Evolutionary conservation across 2,888 invertebrate genomes (phyloP), one percentile per base, ranked within the genome.

Genomic region (Acrobasis suavella): DNA sequence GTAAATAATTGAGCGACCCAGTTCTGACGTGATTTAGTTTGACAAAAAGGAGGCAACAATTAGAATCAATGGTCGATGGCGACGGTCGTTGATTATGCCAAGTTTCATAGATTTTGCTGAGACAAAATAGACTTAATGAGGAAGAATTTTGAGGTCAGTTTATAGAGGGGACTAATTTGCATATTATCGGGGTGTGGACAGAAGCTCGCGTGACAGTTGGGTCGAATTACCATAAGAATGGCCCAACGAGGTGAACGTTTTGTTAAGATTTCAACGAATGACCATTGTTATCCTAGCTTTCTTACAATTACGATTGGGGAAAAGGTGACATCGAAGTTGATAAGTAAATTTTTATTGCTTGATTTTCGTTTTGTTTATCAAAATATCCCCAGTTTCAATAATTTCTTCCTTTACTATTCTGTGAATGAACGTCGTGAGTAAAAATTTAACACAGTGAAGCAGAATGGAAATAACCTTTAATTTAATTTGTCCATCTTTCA

Each of bases 101-200:
- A 46, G 60, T 42, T 69, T 71, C 72, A 74, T 75, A 74, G 75
- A 75, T 75, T 56, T 80, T 74, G 75, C 75, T 74, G 69, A 78
- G 80, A 80, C 75, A 78, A 78, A 82, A 77, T 75, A 69, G 70
- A 81, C 75, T 83, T 85, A 86, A 87, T 85, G 83, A 85, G 81
- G 84, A 85, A 86, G 80, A 82, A 81, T 84, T 87, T 88, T 82
- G 80, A 86, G 89, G 89, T 87, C 87, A 87, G 76, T 86, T 85
- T 85, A 85, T 86, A 85, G 85, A 86, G 78, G 79, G 77, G 69
- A 69, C 77, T 80, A 79, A 90, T 90, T 90, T 89, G 87, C 91
- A 91, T 91, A 85, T 89, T 90, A 90, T 91, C 91, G 81, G 86
- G 81, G 85, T 83, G 88, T 84, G 87, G 89, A 87, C 88, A 90